Base-by-base conservation (phyloP, 1,140 invertebrate species). In the Samia ricini region DNA sequence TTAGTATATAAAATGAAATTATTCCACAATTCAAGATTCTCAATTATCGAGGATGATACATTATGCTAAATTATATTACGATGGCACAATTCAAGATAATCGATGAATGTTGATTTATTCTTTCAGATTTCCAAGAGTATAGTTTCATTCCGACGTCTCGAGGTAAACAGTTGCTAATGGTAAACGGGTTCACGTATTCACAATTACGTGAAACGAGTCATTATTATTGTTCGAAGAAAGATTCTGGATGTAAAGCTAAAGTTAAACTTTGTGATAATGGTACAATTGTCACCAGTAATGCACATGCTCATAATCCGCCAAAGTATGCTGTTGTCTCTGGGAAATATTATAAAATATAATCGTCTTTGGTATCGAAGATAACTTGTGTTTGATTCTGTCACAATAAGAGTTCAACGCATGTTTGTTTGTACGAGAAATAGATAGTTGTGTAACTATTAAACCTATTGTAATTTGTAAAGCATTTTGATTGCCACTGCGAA, bases 231-330 rank as follows among this genome's bases (percentile, higher is more conserved):
- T 71, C 72, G 0, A 69, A 64, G 19, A 68, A 66, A 20, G 61
- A 57, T 21, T 10, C n/a, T 12, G 76, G 71, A 1, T 77, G 76
- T 26, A 75, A 65, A 23, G 76, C 72, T 0, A 33, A 21, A 8
- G 60, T 77, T 7, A 68, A 65, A 56, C 48, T 75, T 4, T 20
- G 59, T 20, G 15, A 29, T 1, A 21, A 65, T 21, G 71, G 69
- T 1, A 56, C 50, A 8, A 56, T 77, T 0, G 10, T 59, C 8
- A 52, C 50, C 8, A 18, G 29, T 0, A 48, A 22, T n/a, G 42
- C 19, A 8, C 76, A 79, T 51, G 49, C 18, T 19, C 76, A 79
- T 49, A 52, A 59, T n/a, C 76, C 76, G 0, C 71, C 71, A 0
- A 58, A 60, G 4, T 71, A 66, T 22, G 21, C 60, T 21, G 29